A percentile compares a stretch with the other conserved stretches of the same genome.
Conservation (phyloP, 1,140 invertebrate species). For the Drosophila mojavensis region DNA sequence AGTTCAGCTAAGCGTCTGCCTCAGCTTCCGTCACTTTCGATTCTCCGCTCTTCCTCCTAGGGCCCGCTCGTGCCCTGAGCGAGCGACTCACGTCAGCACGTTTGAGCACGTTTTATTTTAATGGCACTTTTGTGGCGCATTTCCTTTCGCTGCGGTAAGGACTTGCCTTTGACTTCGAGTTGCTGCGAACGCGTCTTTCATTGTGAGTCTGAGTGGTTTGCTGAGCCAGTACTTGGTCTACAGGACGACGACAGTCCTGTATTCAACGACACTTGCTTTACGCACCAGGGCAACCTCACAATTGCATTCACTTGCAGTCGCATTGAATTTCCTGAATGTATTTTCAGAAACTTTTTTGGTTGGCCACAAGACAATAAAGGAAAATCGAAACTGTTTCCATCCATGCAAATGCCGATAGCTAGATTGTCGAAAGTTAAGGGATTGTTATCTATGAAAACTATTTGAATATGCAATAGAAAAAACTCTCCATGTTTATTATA, state of each 20-base stretch:
- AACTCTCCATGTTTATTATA: neutral
- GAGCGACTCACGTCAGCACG: conserved; percentile 47
- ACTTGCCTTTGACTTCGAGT: conserved; percentile 30
- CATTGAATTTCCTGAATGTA: conserved; percentile 9
- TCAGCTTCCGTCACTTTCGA: conserved; percentile 7
- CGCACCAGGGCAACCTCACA: neutral
- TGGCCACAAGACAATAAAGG: neutral
- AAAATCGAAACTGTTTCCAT: neutral
- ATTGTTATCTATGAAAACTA: neutral
- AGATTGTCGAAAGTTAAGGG: neutral
- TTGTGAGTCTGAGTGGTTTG: conserved; percentile 1
- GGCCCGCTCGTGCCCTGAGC: neutral
- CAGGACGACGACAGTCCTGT: neutral
- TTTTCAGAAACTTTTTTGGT: neutral
- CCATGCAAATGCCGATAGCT: conserved; percentile 9
- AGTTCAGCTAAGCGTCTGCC: conserved; percentile 8
- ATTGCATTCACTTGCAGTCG: conserved; percentile 3
- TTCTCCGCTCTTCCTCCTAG: neutral
- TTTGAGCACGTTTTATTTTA: conserved; percentile 79
- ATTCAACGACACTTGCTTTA: conserved; percentile 6
- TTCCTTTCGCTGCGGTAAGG: conserved; percentile 38
- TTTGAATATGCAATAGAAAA: neutral
- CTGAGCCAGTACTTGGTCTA: neutral
- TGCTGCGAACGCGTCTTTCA: conserved; percentile 28
- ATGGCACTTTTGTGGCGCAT: conserved; percentile 76